Base-by-base conservation (phyloP, 1,140 invertebrate species). In the Drosophila navojoa region DNA sequence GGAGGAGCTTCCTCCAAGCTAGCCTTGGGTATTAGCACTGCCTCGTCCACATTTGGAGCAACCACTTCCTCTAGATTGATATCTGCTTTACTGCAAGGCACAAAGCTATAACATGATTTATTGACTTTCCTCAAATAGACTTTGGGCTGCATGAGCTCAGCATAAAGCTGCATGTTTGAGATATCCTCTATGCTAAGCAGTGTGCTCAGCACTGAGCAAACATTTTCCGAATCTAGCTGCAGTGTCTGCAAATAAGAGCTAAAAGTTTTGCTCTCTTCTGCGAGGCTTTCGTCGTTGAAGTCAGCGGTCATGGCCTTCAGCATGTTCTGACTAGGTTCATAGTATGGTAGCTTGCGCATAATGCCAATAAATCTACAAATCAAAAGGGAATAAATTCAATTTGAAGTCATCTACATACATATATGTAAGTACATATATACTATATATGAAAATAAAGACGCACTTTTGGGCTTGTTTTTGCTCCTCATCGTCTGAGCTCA, bases 21-120 rank as follows among this genome's bases (percentile, higher is more conserved):
- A 9, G 47, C n/a, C 25, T 44, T 71, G 4, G 90, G 90, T 54
- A 91, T 68, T 5, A 91, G 61, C 9, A 91, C 85, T 6, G 90
- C 77, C 13, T 91, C 74, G 55, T 91, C 90, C 40, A 85, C 22
- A 47, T 63, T 49, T 5, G 77, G 58, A 1, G 58, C 16, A 6
- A 91, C 40, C 9, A 87, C 58, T 11, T 89, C 69, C 53, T 87
- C 84, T 1, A 69, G 38, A 68, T 76, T 86, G 0, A 71, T 10
- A n/a, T 2, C 29, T 10, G 7, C n/a, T 2, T 40, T 27, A 4
- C n/a, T 13, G 2, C 4, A 9, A 7, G 71, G 0, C 53, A 11
- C 10, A 50, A 54, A 52, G 9, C 73, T 27, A 5, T 29, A 58
- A 10, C 42, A 9, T 1, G 9, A 15, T 16, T 47, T 66, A 5